Conservation (phyloP, 1,140 invertebrate species). For the Bilobella aurantiaca region DNA sequence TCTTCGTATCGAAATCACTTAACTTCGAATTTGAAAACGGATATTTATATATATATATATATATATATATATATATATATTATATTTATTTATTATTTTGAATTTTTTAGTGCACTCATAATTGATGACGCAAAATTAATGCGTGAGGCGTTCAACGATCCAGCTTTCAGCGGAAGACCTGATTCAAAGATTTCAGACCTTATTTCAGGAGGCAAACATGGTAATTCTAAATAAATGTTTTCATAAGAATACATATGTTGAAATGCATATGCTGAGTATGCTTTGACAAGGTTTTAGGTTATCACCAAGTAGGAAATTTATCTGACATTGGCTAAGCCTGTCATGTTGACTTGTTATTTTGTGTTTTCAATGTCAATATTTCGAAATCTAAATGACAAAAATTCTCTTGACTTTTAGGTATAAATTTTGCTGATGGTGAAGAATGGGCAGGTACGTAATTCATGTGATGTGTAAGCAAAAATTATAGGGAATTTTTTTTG, state of each 20-base stretch:
- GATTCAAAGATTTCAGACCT: not conserved
- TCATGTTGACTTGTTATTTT: not conserved
- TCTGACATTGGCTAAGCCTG: not conserved
- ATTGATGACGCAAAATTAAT: not conserved
- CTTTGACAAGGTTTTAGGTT: not conserved
- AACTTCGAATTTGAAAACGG: no score
- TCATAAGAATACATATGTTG: no score
- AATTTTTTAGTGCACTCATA: not conserved
- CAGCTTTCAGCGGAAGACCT: not conserved
- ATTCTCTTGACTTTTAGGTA: conserved; percentile 14
- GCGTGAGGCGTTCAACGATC: not conserved
- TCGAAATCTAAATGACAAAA: no score
- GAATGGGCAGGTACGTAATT: not conserved
- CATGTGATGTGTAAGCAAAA: not conserved
- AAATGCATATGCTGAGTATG: no score
- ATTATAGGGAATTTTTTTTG: not conserved
- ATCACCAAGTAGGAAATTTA: not conserved
- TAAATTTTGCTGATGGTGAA: conserved; percentile 17
- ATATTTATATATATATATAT: no score
- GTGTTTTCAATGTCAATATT: not conserved
- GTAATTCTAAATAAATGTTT: not conserved
- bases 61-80: not conserved
- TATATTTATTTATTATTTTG: not conserved
- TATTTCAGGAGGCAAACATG: not conserved
- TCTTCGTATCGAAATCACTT: no score